phyloP scores from a whole-genome alignment of 2,113 vertebrate genomes.

The Eupsittula cactorum region DNA sequence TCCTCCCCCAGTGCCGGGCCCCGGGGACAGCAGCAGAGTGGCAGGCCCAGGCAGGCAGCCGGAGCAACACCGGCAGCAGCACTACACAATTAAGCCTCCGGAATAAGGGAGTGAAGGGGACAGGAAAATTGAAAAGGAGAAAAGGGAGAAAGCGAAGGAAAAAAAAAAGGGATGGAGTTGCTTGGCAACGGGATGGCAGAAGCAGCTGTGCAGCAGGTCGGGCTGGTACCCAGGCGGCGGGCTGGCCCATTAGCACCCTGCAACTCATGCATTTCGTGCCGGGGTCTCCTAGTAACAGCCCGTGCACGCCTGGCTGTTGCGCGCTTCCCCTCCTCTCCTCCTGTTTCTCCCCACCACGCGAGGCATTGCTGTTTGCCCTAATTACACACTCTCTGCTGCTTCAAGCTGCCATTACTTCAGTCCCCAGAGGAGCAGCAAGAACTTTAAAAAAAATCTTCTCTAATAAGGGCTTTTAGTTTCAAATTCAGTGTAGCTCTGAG shows the following conservation, averaged over 20 bases:
- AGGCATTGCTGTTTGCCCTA: conserved; percentile 77
- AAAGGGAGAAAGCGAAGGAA: not conserved
- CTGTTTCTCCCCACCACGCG: conserved; percentile 65
- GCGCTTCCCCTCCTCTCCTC: conserved; percentile 66
- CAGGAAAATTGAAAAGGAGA: not conserved
- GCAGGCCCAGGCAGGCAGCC: conserved; percentile 82
- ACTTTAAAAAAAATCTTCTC: conserved; percentile 69
- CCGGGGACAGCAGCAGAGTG: conserved; percentile 75
- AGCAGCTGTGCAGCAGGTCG: conserved; percentile 89
- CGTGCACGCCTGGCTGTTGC: conserved; percentile 67
- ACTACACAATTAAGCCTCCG: conserved; percentile 83
- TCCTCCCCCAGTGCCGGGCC: conserved; percentile 47
- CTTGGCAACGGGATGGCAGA: conserved; percentile 87
- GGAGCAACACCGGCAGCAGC: conserved; percentile 80
- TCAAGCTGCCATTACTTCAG: conserved; percentile 77
- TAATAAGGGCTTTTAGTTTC: conserved; percentile 78
- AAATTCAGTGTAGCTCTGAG: conserved; percentile 68
- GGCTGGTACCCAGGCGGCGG: conserved; percentile 87
- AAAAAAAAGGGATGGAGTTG: conserved; percentile 80
- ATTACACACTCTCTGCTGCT: conserved; percentile 78
- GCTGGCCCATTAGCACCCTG: conserved; percentile 91
- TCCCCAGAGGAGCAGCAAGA: conserved; percentile 75
- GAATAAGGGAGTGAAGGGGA: conserved; percentile 52
- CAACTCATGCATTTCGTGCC: conserved; percentile 81
- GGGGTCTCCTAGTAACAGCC: conserved; percentile 94